Base-by-base conservation (phyloP, 2,113 vertebrate genomes). In the Phocoena phocoena region DNA sequence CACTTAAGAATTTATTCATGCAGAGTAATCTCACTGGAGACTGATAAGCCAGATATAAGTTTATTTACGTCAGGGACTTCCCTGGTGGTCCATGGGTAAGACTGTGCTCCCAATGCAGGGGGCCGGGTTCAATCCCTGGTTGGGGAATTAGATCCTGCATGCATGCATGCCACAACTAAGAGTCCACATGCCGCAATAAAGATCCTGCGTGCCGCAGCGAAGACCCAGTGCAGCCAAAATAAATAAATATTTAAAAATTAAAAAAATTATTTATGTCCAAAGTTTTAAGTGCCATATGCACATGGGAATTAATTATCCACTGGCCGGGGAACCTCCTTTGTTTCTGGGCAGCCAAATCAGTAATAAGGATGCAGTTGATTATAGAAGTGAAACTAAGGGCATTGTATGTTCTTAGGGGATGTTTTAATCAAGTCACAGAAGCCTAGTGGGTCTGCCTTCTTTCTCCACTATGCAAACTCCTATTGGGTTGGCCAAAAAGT, bases 311-410 rank as follows among this genome's bases (percentile, higher is more conserved):
- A 89, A 90, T 97, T 95, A 84, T 88, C 65, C 55, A 36, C 55
- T 86, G 88, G 36, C 53, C 36, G 68, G 82, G 82, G 55, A 8
- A 70, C 55, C 41, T 90, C 73, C 41, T 50, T 88, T 97, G 60
- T 96, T 89, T 90, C 77, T 92, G 88, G 73, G 41, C 33, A 82
- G 65, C 68, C 62, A 82, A 47, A 96, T 97, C 70, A 96, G 53
- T 88, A 95, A 74, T 90, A 74, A 81, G n/a, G 58, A 95, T 70
- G 55, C 23, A 68, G 7, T 95, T 92, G 77, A 85, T 58, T 80
- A 50, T 80, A 74, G 63, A 96, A 68, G 94, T 63, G 80, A 44
- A 95, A 90, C 68, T 83, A 91, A 87, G 36, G 80, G 67, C 87
- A 63, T 3, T 63, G 31, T 8, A 25, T 96, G 55, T 82, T 92